Conservation (phyloP, 1,140 invertebrate genomes). For the Ceratosolen solmsi region DNA sequence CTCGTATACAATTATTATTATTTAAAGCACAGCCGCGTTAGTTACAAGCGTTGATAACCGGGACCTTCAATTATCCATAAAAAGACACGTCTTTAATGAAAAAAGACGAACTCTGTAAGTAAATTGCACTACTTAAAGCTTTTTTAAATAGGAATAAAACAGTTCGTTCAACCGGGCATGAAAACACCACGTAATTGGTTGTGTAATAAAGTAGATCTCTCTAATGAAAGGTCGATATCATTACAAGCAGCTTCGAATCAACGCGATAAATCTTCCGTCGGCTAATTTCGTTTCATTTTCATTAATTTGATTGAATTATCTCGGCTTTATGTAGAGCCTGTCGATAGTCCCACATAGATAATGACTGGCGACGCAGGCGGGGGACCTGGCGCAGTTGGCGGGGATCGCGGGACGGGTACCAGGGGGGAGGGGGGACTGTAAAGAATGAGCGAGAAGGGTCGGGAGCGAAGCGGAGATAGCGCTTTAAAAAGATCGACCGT, state of each 20-base stretch:
- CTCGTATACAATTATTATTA: not conserved
- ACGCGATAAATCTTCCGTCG: not conserved
- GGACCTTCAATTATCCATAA: not conserved
- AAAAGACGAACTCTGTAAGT: not conserved
- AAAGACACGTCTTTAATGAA: not conserved
- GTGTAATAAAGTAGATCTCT: not conserved
- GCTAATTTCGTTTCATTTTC: not conserved
- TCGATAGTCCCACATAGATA: not conserved
- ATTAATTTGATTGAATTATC: constrained; percentile 2
- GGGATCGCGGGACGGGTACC: not conserved
- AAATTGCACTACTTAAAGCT: not conserved
- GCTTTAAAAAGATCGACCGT: not conserved
- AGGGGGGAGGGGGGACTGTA: no score
- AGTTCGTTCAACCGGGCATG: not conserved
- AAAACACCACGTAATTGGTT: not conserved
- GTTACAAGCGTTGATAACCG: not conserved
- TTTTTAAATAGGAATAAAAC: not conserved
- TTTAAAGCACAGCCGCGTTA: not conserved
- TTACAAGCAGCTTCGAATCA: not conserved
- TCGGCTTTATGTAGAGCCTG: not conserved
- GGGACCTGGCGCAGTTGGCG: not conserved
- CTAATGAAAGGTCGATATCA: not conserved
- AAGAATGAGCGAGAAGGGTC: no score
- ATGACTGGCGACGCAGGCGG: not conserved
- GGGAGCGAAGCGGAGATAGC: not conserved